These are phyloP conservation scores for Ptychobarbus kaznakovi DNA, from an alignment of 2,797 vertebrate genomes.

Conservation along the genomic window DNA sequence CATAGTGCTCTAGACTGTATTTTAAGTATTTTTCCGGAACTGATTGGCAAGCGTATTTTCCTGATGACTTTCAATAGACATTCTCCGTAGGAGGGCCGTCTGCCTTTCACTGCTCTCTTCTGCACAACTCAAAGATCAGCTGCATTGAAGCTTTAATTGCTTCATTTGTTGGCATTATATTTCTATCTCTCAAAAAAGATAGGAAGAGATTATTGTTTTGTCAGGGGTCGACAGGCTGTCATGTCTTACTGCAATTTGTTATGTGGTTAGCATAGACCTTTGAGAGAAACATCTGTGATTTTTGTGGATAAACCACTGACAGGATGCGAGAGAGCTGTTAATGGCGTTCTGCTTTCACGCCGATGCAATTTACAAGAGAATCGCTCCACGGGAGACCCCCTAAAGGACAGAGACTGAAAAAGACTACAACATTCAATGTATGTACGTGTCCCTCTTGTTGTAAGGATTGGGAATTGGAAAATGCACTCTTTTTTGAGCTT, in stretches of 20 bases:
- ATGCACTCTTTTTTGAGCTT: conserved; percentile 63
- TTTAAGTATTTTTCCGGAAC: conserved; percentile 69
- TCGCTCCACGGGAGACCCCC: conserved; percentile 74
- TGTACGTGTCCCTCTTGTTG: conserved; percentile 65
- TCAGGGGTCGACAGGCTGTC: conserved; percentile 71
- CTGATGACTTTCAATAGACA: conserved; percentile 70
- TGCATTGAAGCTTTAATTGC: conserved; percentile 69
- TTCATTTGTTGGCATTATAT: conserved; percentile 69
- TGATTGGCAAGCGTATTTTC: conserved; percentile 76
- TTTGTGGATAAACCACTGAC: conserved; percentile 73
- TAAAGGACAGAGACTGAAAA: conserved; percentile 62
- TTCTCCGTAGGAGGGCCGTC: conserved; percentile 67
- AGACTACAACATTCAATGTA: conserved; percentile 69
- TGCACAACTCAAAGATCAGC: conserved; percentile 69
- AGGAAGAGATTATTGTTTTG: conserved; percentile 68
- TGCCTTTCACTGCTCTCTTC: conserved; percentile 63
- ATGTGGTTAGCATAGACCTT: conserved; percentile 69
- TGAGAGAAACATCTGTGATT: conserved; percentile 81
- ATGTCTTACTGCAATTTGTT: conserved; percentile 64
- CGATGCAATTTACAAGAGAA: conserved; percentile 78
- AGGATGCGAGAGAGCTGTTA: conserved; percentile 76
- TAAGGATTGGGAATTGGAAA: conserved; percentile 64
- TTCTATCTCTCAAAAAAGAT: conserved; percentile 55
- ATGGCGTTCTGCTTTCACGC: conserved; percentile 77
- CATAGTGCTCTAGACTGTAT: conserved; percentile 67